Evolutionary conservation across 2,113 vertebrate genomes (phyloP).

Genomic region (Sapayoa aenigma): DNA sequence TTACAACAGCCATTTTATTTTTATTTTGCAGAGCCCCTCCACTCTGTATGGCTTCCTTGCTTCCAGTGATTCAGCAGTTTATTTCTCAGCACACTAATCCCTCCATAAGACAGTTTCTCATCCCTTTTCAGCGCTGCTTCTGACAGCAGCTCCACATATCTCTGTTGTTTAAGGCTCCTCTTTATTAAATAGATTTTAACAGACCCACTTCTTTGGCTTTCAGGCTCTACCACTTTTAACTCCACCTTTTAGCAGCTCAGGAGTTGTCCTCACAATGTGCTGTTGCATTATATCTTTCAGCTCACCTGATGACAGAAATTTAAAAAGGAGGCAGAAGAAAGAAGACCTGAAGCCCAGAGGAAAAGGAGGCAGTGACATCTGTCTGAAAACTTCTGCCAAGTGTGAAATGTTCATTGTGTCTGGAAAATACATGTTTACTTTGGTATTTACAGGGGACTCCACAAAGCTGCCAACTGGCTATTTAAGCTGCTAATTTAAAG

Average conservation of each 20-base stretch:
- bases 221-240: not conserved
- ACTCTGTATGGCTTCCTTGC: not conserved
- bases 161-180: not conserved
- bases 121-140: not conserved
- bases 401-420: not conserved
- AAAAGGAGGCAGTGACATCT: not conserved
- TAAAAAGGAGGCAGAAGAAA: not conserved
- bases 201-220: not conserved
- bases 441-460: not conserved
- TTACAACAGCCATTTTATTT: not conserved
- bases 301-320: not conserved
- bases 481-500: not conserved
- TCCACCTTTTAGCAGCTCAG: not conserved
- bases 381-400: not conserved
- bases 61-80: conserved; percentile 14
- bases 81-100: conserved; percentile 20
- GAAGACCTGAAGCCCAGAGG: not conserved
- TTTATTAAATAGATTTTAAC: not conserved
- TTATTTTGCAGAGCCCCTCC: not conserved
- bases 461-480: not conserved
- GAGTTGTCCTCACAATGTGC: not conserved
- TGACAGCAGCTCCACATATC: not conserved
- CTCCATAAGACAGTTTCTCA: not conserved
- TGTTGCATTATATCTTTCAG: not conserved
- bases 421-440: not conserved